Evolutionary conservation across 2,113 vertebrate species (phyloP).

Genomic region (Neofelis nebulosa): DNA sequence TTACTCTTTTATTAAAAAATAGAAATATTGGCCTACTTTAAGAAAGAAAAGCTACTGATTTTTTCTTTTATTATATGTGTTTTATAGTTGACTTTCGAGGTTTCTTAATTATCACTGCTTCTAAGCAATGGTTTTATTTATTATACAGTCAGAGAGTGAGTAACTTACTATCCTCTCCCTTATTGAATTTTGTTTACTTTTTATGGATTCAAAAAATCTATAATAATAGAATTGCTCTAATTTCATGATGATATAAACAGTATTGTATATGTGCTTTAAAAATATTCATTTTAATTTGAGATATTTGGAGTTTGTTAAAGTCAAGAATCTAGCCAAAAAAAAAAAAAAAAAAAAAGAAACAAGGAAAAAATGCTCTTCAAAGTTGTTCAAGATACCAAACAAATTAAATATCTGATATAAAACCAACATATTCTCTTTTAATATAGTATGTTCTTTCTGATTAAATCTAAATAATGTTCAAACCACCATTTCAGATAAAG

Average conservation of each 20-base stretch:
- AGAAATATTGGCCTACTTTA: neutral
- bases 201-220: neutral
- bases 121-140: conserved; percentile 25
- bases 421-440: neutral
- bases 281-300: neutral
- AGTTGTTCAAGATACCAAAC: neutral
- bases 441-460: neutral
- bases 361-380: neutral
- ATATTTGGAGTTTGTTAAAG: neutral
- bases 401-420: conserved; percentile 37
- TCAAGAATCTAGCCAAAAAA: neutral
- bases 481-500: neutral
- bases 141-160: neutral
- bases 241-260: neutral
- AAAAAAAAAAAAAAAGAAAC: neutral
- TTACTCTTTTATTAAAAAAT: neutral
- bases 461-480: conserved; percentile 27
- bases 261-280: neutral
- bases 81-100: neutral
- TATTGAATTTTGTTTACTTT: neutral
- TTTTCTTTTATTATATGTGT: neutral
- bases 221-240: neutral
- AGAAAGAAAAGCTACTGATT: neutral
- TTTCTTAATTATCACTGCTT: neutral
- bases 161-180: neutral